Conservation (phyloP, 2,797 vertebrate species). For the Phrynocephalus guinanensis region DNA sequence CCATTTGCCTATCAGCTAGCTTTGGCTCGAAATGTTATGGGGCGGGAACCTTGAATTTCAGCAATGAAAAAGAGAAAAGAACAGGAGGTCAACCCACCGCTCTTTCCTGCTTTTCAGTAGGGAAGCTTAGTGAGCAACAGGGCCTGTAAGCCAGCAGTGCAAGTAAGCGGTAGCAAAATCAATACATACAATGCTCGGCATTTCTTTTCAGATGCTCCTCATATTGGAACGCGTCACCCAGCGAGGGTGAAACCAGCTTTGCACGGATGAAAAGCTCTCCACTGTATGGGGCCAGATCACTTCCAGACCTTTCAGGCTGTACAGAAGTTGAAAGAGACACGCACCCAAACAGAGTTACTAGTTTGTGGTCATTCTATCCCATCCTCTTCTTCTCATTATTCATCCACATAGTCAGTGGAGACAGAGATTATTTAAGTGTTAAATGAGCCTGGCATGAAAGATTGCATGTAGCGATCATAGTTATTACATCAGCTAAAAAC, state of each 20-base stretch:
- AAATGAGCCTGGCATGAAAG: not conserved
- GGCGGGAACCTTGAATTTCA: not conserved
- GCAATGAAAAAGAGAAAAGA: not conserved
- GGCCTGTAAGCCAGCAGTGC: not conserved
- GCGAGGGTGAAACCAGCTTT: constrained; percentile 68
- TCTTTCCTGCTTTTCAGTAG: not conserved
- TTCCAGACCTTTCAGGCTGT: constrained; percentile 76
- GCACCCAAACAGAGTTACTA: constrained; percentile 18
- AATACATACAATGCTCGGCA: constrained; percentile 35
- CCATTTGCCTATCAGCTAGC: not conserved
- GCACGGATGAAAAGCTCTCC: constrained; percentile 73
- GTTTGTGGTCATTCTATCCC: not conserved
- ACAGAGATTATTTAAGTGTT: not conserved
- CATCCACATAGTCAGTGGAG: not conserved
- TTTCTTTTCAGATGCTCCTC: constrained; percentile 50
- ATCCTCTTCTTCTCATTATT: not conserved
- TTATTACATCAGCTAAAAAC: not conserved
- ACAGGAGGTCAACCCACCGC: not conserved
- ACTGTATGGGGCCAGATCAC: constrained; percentile 50
- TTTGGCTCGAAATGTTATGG: not conserved
- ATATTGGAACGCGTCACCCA: constrained; percentile 48
- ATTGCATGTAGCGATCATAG: not conserved
- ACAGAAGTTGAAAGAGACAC: constrained; percentile 8
- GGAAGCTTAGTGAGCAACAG: not conserved
- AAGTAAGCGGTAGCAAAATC: not conserved